A percentile compares a stretch with the other conserved stretches of the same genome.
Conservation (phyloP, 2,113 vertebrate genomes). For the Ibidorhyncha struthersii region DNA sequence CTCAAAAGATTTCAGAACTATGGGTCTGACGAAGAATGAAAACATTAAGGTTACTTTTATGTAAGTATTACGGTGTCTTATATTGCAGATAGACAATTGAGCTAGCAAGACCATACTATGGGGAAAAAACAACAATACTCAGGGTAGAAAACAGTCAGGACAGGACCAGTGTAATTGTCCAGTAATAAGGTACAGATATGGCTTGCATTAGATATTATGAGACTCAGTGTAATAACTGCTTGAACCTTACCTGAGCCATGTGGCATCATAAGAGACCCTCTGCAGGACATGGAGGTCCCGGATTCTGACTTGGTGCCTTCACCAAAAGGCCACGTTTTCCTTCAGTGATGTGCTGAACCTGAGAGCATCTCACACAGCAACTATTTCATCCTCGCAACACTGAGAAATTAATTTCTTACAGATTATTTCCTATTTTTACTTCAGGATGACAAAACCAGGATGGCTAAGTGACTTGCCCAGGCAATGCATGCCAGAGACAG, state of each 20-base stretch:
- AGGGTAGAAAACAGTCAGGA: background rate
- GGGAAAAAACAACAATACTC: background rate
- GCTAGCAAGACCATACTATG: background rate
- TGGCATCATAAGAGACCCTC: background rate
- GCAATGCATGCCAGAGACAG: background rate
- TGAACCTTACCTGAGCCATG: background rate
- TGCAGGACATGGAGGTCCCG: background rate
- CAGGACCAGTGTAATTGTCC: background rate
- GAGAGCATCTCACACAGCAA: background rate
- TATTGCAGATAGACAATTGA: background rate
- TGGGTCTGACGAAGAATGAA: background rate
- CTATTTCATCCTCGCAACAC: background rate
- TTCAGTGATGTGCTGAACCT: background rate
- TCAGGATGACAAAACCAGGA: background rate
- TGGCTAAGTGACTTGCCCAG: background rate
- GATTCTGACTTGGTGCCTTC: background rate
- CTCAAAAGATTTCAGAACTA: background rate
- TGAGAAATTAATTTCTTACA: background rate
- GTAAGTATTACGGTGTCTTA: background rate
- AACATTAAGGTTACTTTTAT: background rate
- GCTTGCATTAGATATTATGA: background rate
- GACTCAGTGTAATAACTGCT: background rate
- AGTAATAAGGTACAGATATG: background rate
- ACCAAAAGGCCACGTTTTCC: background rate
- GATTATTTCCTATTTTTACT: background rate